Evolutionary conservation across 1,140 invertebrate genomes (phyloP), one percentile per base, ranked within the genome.

Genomic region (Dolichoris vasculosae): DNA sequence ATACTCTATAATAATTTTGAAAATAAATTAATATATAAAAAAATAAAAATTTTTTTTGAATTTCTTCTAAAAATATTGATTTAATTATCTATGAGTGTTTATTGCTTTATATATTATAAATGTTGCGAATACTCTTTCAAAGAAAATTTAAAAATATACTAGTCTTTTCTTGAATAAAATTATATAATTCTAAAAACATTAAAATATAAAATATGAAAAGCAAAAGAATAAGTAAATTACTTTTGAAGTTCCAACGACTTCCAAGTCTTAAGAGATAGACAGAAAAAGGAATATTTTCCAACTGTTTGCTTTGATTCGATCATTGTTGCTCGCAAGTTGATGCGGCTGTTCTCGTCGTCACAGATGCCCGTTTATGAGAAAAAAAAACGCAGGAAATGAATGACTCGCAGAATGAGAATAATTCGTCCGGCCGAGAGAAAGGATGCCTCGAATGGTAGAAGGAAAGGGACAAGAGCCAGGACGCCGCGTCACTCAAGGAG

Each of bases 391-490:
- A 82, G 79, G 84, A 82, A 82, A 73, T 40, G 84, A 86, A 82
- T 86, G 84, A 86, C 84, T 82, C 59, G 84, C 82, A 69, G 79
- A 86, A 86, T 86, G 73, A 82, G 69, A 86, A 86, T 82, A 86
- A 86, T 86, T 86, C 84, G 79, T 77, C 35, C 75, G 55, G 69
- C 15, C 73, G 30, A 77, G 40, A 83, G 71, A 83, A 59, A 75
- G 38, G 40, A 32, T 8, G 51, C 35, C 75, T 55, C 77, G 55
- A 17, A 38, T 2, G 38, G 55, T 2, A 15, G 55, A 43, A 13
- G 51, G 63, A 67, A 32, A 71, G 80, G 55, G 82, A 75, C 32
- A 51, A 17, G 51, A 48, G 20, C 17, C n/a, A 17, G 46, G 64
- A 71, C 43, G 80, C 51, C 71, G 32, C 80, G 48, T 83, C 81